Evolutionary conservation across 2,113 vertebrate genomes (phyloP), one percentile per base, ranked within the genome.

Genomic region (Mastomys natalensis): DNA sequence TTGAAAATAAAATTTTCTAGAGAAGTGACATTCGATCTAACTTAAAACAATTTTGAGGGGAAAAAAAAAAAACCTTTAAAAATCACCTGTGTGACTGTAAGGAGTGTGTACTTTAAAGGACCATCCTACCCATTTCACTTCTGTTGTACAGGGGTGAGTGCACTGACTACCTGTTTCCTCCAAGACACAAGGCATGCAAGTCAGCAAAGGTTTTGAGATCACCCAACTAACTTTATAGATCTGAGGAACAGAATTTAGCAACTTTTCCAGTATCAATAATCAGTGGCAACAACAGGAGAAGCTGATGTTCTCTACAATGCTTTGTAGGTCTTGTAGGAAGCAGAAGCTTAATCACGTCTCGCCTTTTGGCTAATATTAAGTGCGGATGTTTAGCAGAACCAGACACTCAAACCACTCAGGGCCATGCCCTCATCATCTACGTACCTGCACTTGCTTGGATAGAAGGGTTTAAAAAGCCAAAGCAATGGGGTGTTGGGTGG

Each of bases 21-120:
- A 89, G 73, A 94, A 87, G 0, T 91, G 26, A n/a, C 40, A 78
- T 85, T 93, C 62, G 86, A n/a, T 86, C 6, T 89, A 86, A 95
- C 45, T 76, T 88, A 84, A 91, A 84, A 90, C n/a, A 96, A 81
- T 74, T 22, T 72, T 62, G 37, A 12, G 60, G 13, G 73, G 51
- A 84, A 15, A 86, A 86, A 22, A 22, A 62, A 66, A 66, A 68
- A 62, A 62, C 5, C 55, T 80, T 92, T n/a, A 19, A 48, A 5
- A 78, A 62, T n/a, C 70, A 48, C 55, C 40, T 58, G 16, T 43
- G 40, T 45, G 60, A 87, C 29, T 68, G 21, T 21, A 82, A 91
- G 19, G 90, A 19, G 58, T n/a, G 37, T 90, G 13, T 40, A n/a
- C n/a, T 66, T 73, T 81, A 74, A 62, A n/a, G 48, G 45, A 78